These are phyloP conservation scores for Coilia nasus DNA, from an alignment of 2,797 vertebrate genomes.

Conservation along the genomic window DNA sequence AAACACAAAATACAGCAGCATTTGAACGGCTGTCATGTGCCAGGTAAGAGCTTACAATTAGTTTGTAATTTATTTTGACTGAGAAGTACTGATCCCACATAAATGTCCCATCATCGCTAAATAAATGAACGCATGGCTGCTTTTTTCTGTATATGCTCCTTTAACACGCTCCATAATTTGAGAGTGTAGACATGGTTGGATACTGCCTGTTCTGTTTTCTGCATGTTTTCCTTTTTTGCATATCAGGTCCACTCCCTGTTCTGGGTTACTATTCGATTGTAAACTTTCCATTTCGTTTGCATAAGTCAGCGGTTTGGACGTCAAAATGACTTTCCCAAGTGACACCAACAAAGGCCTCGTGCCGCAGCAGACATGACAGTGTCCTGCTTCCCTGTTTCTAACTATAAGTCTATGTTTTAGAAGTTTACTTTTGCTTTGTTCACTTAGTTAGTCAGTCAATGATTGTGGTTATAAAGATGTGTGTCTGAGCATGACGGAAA, in stretches of 20 bases:
- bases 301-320: background rate
- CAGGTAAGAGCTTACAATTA: conserved; percentile 72
- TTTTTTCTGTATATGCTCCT: background rate
- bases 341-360: background rate
- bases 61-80: background rate
- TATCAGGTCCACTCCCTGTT: conserved; percentile 5
- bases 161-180: background rate
- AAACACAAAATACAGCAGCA: conserved; percentile 61
- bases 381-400: background rate
- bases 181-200: background rate
- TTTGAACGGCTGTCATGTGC: conserved; percentile 90
- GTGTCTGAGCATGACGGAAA: too few species aligned
- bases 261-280: background rate
- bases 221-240: conserved; percentile 30
- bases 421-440: background rate
- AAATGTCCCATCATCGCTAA: background rate
- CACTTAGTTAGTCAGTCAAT: background rate
- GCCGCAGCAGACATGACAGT: background rate
- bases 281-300: conserved; percentile 48
- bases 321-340: background rate
- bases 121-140: background rate
- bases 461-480: background rate
- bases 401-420: background rate
- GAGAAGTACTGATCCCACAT: background rate
- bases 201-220: conserved; percentile 32